Evolutionary conservation across 1,140 invertebrate species (phyloP).

Genomic region (Drosophila melanogaster): Release_6_plus_ISO1_MT NT_033779.5:18797001-18797500

Average conservation of each 20-base stretch:
- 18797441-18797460: too few species aligned
- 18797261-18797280: constrained; percentile 35
- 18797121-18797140: constrained; percentile 76
- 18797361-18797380: constrained; percentile 39
- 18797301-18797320: constrained; percentile 17
- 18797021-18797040: constrained; percentile 22
- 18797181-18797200: constrained; percentile 2
- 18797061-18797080: constrained; percentile 66
- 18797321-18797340: constrained; percentile 60
- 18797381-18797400: constrained; percentile 5
- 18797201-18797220: constrained; percentile 24
- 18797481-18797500: too few species aligned
- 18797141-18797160: constrained; percentile 6
- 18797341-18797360: constrained; percentile 76
- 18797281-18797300: constrained; percentile 6
- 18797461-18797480: too few species aligned
- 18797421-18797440: too few species aligned
- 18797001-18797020: constrained; percentile 40
- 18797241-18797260: constrained; percentile 36
- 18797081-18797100: constrained; percentile 68
- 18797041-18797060: constrained; percentile 19
- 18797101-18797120: constrained; percentile 83
- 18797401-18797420: constrained; percentile 13
- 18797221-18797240: constrained; percentile 64
- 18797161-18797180: not conserved